Conservation (phyloP, 2,113 vertebrate genomes). For the Periophthalmus modestus region DNA sequence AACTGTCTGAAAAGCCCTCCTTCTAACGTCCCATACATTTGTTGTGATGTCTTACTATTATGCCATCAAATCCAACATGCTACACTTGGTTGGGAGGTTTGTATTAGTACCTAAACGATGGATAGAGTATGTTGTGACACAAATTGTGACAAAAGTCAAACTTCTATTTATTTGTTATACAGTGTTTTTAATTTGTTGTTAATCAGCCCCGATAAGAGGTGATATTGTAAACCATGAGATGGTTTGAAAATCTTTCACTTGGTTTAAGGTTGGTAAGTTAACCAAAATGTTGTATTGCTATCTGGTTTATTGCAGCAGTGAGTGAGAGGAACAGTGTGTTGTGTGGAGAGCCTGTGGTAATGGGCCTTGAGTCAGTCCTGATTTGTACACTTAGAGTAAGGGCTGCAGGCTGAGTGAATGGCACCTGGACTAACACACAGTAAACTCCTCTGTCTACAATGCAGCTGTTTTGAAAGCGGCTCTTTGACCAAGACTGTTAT, state of each 20-base stretch:
- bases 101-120: too few relatives aligned
- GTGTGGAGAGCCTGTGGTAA: constrained; percentile 31
- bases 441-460: constrained; percentile 38
- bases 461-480: constrained; percentile 19
- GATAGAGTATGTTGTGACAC: too few relatives aligned
- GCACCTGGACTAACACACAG: constrained; percentile 41
- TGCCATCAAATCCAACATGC: too few relatives aligned
- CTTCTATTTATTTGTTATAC: neutral
- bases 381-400: constrained; percentile 32
- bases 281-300: neutral
- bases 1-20: too few relatives aligned
- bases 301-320: constrained; percentile 32
- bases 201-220: neutral
- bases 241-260: constrained; percentile 17
- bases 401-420: constrained; percentile 30
- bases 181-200: neutral
- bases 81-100: too few relatives aligned
- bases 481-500: constrained; percentile 31
- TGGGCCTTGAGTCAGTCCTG: constrained; percentile 40
- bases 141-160: neutral
- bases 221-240: constrained; percentile 9
- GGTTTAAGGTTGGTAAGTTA: neutral
- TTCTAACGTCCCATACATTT: neutral
- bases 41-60: neutral
- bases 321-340: constrained; percentile 12